These are phyloP conservation scores for Ligdia adustata DNA, from an alignment of 2,888 invertebrate genomes.

Conservation along the genomic window DNA sequence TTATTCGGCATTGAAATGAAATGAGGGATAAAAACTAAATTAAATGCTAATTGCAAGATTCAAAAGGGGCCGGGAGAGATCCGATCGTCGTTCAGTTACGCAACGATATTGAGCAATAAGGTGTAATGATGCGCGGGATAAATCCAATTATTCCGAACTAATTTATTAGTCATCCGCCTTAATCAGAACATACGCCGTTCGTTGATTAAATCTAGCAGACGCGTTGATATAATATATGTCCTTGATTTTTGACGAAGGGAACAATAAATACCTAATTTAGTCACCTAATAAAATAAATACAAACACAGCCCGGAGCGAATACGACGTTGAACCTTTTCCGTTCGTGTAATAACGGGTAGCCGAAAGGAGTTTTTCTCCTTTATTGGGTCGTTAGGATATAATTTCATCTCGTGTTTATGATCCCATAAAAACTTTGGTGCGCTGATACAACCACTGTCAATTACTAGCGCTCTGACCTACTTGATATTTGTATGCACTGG, in stretches of 20 bases:
- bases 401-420: conserved; percentile 82
- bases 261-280: conserved; percentile 42
- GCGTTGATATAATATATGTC: conserved; percentile 12
- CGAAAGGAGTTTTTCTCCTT: conserved; percentile 75
- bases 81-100: conserved; percentile 53
- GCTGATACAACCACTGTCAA: conserved; percentile 74
- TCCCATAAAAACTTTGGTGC: conserved; percentile 76
- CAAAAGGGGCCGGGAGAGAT: conserved; percentile 53
- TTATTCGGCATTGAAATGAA: conserved; percentile 71
- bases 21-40: conserved; percentile 76
- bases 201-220: conserved; percentile 23
- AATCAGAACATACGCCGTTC: conserved; percentile 20
- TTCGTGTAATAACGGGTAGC: conserved; percentile 69
- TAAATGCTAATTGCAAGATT: conserved; percentile 77
- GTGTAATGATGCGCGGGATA: conserved; percentile 58
- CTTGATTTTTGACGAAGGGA: conserved; percentile 26
- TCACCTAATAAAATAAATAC: conserved; percentile 55
- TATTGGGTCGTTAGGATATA: conserved; percentile 81
- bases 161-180: conserved; percentile 36
- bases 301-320: conserved; percentile 52
- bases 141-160: conserved; percentile 50
- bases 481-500: conserved; percentile 35
- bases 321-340: conserved; percentile 60
- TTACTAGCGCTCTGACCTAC: conserved; percentile 51
- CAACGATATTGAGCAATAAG: conserved; percentile 58